Evolutionary conservation across 23 tunicate genomes (phyloP).

Genomic region (Clavelina lepadiformis): DNA sequence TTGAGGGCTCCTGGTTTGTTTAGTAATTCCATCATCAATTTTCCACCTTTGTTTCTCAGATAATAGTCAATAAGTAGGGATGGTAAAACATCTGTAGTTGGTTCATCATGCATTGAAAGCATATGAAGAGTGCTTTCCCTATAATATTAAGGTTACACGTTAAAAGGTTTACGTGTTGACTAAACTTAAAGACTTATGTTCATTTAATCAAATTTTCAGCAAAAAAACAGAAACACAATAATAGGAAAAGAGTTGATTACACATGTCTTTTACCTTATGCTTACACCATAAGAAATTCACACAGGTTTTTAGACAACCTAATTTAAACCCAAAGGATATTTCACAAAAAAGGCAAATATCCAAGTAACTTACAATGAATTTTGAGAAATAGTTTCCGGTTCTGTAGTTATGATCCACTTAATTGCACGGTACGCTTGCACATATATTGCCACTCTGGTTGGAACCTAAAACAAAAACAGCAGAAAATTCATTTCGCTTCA

Average conservation of each 20-base stretch:
- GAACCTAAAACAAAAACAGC: conserved; percentile 18
- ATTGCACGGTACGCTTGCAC: conserved; percentile 70
- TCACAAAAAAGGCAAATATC: no score
- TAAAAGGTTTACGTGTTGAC: not conserved
- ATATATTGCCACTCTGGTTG: conserved; percentile 25
- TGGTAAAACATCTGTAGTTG: not conserved
- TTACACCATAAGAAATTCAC: no score
- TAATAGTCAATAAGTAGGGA: conserved; percentile 38
- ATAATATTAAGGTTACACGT: no score
- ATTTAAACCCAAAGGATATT: no score
- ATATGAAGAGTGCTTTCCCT: conserved; percentile 62
- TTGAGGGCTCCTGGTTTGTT: conserved; percentile 9
- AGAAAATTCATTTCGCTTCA: no score
- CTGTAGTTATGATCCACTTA: conserved; percentile 42
- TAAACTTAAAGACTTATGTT: no score
- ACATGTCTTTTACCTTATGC: no score
- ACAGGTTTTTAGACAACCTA: no score
- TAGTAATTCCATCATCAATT: conserved; percentile 23
- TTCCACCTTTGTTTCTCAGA: conserved; percentile 39
- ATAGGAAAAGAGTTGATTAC: no score
- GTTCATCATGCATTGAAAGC: conserved; percentile 10
- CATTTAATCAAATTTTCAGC: no score
- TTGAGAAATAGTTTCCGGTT: conserved; percentile 40
- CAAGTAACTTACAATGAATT: conserved; percentile 36
- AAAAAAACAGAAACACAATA: no score